Evolutionary conservation across 1,140 invertebrate genomes (phyloP).

Genomic region (Lepidotrigona ventralis): DNA sequence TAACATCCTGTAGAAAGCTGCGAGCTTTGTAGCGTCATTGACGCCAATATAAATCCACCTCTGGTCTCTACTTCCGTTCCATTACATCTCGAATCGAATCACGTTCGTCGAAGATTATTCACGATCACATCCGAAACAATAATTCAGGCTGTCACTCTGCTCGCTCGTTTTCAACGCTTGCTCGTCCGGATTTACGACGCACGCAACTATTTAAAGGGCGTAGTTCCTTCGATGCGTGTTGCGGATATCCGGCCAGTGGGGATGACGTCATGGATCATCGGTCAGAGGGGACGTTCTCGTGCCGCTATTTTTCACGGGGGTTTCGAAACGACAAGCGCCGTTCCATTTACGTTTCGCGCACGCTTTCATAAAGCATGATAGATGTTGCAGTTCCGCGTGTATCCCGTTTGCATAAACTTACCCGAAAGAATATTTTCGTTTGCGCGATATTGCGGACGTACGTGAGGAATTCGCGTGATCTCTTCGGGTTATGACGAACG

Average conservation of each 20-base stretch:
- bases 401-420: slow-evolving; percentile 31
- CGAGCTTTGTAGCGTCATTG: too few relatives aligned
- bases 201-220: neutral
- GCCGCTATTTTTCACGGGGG: slow-evolving; percentile 63
- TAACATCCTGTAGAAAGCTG: too few relatives aligned
- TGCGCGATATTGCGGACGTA: neutral
- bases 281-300: slow-evolving; percentile 49
- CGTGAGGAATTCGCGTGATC: slow-evolving; percentile 2
- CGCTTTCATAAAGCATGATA: slow-evolving; percentile 65
- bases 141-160: neutral
- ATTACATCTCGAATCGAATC: neutral
- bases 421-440: slow-evolving; percentile 1
- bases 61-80: too few relatives aligned
- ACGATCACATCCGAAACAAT: neutral
- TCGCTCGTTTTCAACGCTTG: neutral
- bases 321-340: slow-evolving; percentile 54
- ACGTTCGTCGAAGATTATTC: neutral
- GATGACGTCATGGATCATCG: slow-evolving; percentile 55
- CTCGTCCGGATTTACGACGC: slow-evolving; percentile 1
- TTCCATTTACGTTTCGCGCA: slow-evolving; percentile 71
- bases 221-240: neutral
- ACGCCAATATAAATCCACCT: too few relatives aligned
- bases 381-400: slow-evolving; percentile 47
- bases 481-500: neutral
- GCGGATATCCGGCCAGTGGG: neutral